Evolutionary conservation across 2,888 invertebrate genomes (phyloP).

Genomic region (Chrysolina oricalcia): DNA sequence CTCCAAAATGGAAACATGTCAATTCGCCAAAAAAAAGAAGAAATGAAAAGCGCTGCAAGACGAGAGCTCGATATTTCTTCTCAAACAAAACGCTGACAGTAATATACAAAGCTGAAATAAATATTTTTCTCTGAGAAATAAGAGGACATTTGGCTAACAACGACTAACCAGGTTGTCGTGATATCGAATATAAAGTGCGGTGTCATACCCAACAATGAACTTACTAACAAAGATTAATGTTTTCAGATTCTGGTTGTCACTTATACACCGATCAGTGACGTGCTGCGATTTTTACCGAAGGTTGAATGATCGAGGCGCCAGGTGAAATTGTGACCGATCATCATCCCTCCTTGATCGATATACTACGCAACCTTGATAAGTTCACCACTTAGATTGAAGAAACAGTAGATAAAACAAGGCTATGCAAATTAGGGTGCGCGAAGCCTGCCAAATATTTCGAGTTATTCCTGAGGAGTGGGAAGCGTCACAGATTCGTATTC

Average conservation of each 20-base stretch:
- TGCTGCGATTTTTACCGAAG: not conserved
- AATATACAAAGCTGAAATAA: constrained; percentile 38
- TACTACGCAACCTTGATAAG: too few relatives aligned
- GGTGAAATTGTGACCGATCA: not conserved
- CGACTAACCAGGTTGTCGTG: constrained; percentile 45
- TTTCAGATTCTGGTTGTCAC: constrained; percentile 61
- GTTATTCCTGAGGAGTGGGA: too few relatives aligned
- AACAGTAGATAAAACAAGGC: too few relatives aligned
- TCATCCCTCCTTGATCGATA: too few relatives aligned
- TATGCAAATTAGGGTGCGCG: too few relatives aligned
- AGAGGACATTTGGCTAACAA: constrained; percentile 45
- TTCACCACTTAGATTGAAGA: too few relatives aligned
- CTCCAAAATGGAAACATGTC: constrained; percentile 13
- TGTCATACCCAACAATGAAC: constrained; percentile 65
- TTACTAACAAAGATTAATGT: constrained; percentile 67
- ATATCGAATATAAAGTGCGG: constrained; percentile 58
- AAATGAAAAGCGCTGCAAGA: not conserved
- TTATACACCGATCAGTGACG: constrained; percentile 32
- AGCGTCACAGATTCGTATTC: too few relatives aligned
- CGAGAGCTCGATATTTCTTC: constrained; percentile 26
- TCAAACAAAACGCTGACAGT: constrained; percentile 31
- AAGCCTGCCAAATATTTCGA: too few relatives aligned
- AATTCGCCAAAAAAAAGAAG: not conserved
- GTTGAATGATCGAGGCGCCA: not conserved
- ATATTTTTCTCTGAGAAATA: constrained; percentile 39